A percentile compares a stretch with the other conserved stretches of the same genome.
phyloP scores from a whole-genome alignment of 2,113 vertebrate genomes.

The Tichodroma muraria region DNA sequence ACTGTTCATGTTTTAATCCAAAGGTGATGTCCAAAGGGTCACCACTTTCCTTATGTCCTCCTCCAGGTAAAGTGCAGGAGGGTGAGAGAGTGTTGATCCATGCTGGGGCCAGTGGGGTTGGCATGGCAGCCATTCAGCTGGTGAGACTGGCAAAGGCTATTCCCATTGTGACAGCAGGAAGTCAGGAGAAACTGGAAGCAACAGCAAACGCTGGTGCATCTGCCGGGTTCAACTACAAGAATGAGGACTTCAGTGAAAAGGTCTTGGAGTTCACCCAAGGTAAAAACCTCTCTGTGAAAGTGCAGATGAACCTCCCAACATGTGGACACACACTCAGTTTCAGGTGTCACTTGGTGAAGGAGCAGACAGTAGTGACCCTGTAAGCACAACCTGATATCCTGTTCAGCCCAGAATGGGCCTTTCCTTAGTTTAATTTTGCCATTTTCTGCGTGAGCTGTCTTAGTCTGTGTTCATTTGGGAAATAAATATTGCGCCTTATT shows the following conservation, averaged over 20 bases:
- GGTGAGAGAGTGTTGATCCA: constrained; percentile 79
- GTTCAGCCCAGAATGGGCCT: not conserved
- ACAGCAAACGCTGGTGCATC: constrained; percentile 71
- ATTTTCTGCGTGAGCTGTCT: not conserved
- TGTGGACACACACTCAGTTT: not conserved
- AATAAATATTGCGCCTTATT: not conserved
- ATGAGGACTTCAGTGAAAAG: constrained; percentile 73
- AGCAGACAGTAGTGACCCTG: not conserved
- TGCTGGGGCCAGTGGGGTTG: constrained; percentile 79
- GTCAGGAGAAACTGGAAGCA: constrained; percentile 72
- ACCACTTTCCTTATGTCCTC: not conserved
- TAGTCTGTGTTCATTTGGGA: not conserved
- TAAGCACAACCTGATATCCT: not conserved
- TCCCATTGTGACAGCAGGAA: constrained; percentile 80
- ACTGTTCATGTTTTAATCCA: not conserved
- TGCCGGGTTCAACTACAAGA: constrained; percentile 81
- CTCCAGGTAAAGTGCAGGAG: constrained; percentile 73
- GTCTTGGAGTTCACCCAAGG: constrained; percentile 76
- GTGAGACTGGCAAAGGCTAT: constrained; percentile 72
- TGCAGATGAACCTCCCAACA: rapidly evolving
- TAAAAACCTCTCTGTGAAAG: not conserved
- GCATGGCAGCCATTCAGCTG: constrained; percentile 82
- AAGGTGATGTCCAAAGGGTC: not conserved
- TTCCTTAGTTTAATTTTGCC: not conserved
- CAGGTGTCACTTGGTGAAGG: not conserved